These are phyloP conservation scores for Atta texana DNA, from an alignment of 1,140 invertebrate species.

Conservation along the genomic window DNA sequence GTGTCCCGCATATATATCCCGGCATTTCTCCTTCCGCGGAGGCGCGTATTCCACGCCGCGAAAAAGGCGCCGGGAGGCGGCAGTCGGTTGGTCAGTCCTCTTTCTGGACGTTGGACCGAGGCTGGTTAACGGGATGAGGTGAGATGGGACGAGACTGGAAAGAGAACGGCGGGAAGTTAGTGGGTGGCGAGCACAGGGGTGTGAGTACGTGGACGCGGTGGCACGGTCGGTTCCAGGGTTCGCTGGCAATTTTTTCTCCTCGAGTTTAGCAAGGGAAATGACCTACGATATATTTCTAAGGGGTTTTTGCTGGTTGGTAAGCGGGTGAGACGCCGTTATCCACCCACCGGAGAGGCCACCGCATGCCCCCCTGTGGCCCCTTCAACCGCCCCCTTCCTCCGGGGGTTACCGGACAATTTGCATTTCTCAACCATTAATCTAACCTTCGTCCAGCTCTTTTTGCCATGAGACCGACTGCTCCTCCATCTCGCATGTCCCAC, in stretches of 20 bases:
- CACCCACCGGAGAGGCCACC: constrained; percentile 69
- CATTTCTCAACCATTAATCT: constrained; percentile 85
- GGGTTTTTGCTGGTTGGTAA: constrained; percentile 80
- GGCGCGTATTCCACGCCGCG: constrained; percentile 69
- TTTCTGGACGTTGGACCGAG: constrained; percentile 66
- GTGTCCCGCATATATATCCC: constrained; percentile 71
- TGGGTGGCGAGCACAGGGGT: constrained; percentile 40
- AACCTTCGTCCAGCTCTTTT: constrained; percentile 79
- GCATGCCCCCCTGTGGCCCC: constrained; percentile 17
- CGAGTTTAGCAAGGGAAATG: constrained; percentile 84
- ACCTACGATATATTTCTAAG: constrained; percentile 85
- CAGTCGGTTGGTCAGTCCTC: constrained; percentile 69
- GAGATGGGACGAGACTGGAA: constrained; percentile 52
- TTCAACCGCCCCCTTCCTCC: constrained; percentile 40
- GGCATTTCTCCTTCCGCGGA: constrained; percentile 69
- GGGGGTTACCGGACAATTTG: constrained; percentile 81
- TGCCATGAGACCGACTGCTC: constrained; percentile 64
- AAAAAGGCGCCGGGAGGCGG: constrained; percentile 73
- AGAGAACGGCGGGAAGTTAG: neutral
- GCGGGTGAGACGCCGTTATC: constrained; percentile 79
- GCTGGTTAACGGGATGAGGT: constrained; percentile 47
- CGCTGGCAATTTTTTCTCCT: constrained; percentile 80
- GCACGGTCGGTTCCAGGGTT: constrained; percentile 73
- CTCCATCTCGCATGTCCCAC: constrained; percentile 52
- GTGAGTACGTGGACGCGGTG: constrained; percentile 64